Percentiles rank a stretch among this genome's conserved stretches.
Conservation (phyloP, 2,888 invertebrate species). For the Netelia fuscicornis region DNA sequence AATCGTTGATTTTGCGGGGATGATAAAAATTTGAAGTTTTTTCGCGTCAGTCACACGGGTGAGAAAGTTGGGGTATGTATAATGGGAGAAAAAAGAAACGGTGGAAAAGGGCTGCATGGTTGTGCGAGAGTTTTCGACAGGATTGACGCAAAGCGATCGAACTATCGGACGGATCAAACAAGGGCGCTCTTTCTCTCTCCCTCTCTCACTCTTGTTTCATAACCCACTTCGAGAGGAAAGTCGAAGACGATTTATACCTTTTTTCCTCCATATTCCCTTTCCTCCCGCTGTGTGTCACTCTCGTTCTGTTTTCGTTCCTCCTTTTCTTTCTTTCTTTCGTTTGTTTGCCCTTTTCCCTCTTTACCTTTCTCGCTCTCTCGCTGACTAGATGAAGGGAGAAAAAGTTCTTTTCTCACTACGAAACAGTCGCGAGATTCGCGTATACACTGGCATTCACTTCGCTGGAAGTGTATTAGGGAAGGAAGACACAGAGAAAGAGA, state of each 20-base stretch:
- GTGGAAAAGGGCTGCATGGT: slow-evolving; percentile 26
- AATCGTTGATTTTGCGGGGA: not conserved
- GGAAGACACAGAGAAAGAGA: not conserved
- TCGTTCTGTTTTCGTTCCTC: slow-evolving; percentile 1
- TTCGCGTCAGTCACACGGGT: not conserved
- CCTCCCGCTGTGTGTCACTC: slow-evolving; percentile 12
- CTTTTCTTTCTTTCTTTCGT: slow-evolving; percentile 7
- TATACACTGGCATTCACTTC: not conserved
- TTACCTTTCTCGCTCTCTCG: slow-evolving; percentile 5
- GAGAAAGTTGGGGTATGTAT: not conserved
- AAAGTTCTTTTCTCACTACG: slow-evolving; percentile 55
- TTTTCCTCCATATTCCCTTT: slow-evolving; percentile 47
- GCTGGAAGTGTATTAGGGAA: slow-evolving; percentile 18
- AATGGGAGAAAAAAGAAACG: slow-evolving; percentile 15
- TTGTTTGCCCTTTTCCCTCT: slow-evolving; percentile 37
- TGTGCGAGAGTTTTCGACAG: slow-evolving; percentile 39
- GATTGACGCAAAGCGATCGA: slow-evolving; percentile 64
- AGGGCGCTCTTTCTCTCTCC: slow-evolving; percentile 42
- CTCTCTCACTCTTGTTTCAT: slow-evolving; percentile 15
- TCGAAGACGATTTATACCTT: slow-evolving; percentile 69
- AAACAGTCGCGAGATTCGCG: slow-evolving; percentile 14
- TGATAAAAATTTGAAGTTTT: not conserved
- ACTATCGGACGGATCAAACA: slow-evolving; percentile 68
- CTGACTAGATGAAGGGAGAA: slow-evolving; percentile 35
- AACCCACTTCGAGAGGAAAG: slow-evolving; percentile 66